phyloP scores from a whole-genome alignment of 2,113 vertebrate species.

The Oxyura jamaicensis region DNA sequence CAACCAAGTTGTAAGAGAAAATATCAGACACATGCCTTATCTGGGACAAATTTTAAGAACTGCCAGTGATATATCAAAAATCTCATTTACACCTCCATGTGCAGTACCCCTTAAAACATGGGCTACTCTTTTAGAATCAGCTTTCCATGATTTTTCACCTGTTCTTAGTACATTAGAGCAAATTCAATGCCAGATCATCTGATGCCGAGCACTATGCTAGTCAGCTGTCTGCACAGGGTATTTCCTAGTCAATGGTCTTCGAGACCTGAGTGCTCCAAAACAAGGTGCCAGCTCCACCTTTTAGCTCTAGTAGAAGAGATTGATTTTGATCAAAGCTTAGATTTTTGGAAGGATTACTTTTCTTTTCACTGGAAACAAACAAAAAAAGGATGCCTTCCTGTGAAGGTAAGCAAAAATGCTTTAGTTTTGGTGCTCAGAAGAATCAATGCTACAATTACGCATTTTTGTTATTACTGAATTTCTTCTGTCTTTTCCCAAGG shows the following conservation, averaged over 20 bases:
- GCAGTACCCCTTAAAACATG: background rate
- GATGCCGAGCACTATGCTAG: background rate
- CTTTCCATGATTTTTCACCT: background rate
- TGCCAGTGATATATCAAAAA: background rate
- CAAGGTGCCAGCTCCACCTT: background rate
- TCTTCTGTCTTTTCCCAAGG: conserved; percentile 72
- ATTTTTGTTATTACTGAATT: background rate
- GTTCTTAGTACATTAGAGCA: background rate
- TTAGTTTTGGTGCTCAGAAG: background rate
- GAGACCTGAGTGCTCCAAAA: background rate
- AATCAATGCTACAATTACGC: background rate
- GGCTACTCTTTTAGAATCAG: background rate
- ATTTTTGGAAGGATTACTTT: background rate
- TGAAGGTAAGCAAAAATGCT: background rate
- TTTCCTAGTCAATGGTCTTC: background rate
- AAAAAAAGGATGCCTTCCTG: background rate
- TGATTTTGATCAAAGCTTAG: background rate
- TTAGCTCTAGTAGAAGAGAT: background rate
- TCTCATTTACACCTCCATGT: background rate
- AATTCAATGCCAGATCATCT: background rate
- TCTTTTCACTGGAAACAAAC: background rate
- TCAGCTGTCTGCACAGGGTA: background rate
- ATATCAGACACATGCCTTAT: background rate
- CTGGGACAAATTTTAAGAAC: background rate
- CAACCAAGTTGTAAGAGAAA: background rate